phyloP scores from a whole-genome alignment of 2,888 invertebrate genomes.

The Tipula confusa region DNA sequence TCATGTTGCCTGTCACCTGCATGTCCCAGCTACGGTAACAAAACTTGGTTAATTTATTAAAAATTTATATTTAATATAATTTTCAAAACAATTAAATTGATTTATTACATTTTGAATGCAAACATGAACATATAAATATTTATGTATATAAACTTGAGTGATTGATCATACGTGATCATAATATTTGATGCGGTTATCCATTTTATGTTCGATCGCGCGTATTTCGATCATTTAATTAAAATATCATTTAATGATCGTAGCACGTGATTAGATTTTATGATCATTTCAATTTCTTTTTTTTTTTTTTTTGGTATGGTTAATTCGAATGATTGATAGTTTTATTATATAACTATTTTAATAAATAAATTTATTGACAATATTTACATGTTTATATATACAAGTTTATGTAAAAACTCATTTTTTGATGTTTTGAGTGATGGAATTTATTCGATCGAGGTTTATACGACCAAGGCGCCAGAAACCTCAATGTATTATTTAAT shows the following conservation, averaged over 20 bases:
- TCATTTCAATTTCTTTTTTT: background rate
- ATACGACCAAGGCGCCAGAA: background rate
- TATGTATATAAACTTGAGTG: background rate
- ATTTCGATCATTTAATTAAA: conserved; percentile 12
- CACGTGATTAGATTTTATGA: conserved; percentile 9
- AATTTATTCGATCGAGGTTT: background rate
- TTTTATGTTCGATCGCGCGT: background rate
- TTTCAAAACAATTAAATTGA: background rate
- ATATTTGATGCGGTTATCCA: background rate
- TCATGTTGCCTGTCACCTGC: background rate
- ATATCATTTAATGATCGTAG: conserved; percentile 14
- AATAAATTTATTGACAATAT: background rate
- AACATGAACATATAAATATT: background rate
- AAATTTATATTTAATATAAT: background rate
- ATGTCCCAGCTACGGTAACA: background rate
- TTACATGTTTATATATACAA: background rate
- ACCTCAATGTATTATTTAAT: background rate
- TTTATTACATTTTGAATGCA: background rate
- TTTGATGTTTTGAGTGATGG: background rate
- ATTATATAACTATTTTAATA: background rate
- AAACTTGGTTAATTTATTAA: background rate
- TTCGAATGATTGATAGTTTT: conserved; percentile 9
- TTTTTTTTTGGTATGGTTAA: too few species aligned
- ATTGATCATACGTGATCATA: conserved; percentile 12
- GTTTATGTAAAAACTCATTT: background rate